Evolutionary conservation across 2,888 invertebrate genomes (phyloP), one percentile per base, ranked within the genome.

Genomic region (Campoplex nolae): DNA sequence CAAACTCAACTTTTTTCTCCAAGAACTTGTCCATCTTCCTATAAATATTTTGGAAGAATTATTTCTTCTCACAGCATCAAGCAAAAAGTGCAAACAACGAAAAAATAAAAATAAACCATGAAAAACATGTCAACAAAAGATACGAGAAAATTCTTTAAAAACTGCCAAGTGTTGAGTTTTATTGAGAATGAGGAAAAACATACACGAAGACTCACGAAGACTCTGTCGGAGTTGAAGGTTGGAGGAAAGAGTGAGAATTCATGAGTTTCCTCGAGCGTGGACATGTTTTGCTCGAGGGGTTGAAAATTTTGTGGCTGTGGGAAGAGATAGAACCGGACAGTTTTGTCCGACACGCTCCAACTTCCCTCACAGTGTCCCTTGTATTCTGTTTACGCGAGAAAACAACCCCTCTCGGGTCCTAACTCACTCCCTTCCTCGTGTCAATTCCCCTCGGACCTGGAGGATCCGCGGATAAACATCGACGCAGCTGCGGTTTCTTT

Each of bases 351-450:
- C 88, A 89, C 84, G 89, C 88, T 90, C 88, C 83, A 90, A 90
- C 90, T 90, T 90, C 89, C 88, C 88, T 88, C 88, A 86, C 88
- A 90, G 89, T 88, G 88, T 89, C 88, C 89, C 88, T 89, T 89
- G 89, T 91, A 90, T 90, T 91, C 90, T 89, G 91, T 90, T 90
- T 90, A 90, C 90, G 89, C 89, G 88, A 88, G 87, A 68, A 88
- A 86, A 88, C 56, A 58, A 73, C 65, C 75, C 28, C 56, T 6
- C 18, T 32, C 73, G 58, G 51, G 45, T 58, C n/a, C 78, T 67
- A 42, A 58, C 67, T 42, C 71, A 56, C 32, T 62, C 62, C 16
- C 70, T 42, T 45, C 38, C 45, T 73, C 38, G 58, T 54, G 58
- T 75, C 62, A 67, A 70, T 58, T 71, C 58, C 71, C 51, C 80